Base-by-base conservation (phyloP, 2,113 vertebrate genomes). In the Neopipo cinnamomea region DNA sequence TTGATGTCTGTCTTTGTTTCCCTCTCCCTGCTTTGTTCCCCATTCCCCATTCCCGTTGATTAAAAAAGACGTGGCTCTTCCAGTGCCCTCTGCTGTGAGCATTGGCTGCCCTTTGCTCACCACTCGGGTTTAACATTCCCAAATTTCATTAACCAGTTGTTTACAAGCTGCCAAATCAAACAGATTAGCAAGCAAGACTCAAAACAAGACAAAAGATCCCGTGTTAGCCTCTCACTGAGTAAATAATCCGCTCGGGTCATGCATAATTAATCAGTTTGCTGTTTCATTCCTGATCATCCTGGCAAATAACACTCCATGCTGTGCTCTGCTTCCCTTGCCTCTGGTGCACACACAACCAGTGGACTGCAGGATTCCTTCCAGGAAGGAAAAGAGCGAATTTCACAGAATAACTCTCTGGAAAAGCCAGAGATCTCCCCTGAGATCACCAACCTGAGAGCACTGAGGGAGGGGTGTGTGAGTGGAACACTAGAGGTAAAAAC, bases 231-330 rank as follows among this genome's bases (percentile, higher is more conserved):
- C 95, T 96, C 59, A 30, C 91, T 89, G 96, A 92, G 95, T 96
- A 97, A 97, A 98, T 96, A 96, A 92, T 93, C 95, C 95, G 91
- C 88, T 86, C 49, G 73, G 37, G 78, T 86, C 90, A 92, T 88
- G 85, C 88, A 91, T 95, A 96, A 96, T 97, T 97, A 97, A 97
- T 96, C 95, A 97, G 50, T 89, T 92, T 96, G 94, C 70, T 88
- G 25, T 95, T 98, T 72, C 90, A 75, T 28, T 53, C 67, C 83
- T 42, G 33, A 81, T 88, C 78, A 75, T 95, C 86, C 70, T 73
- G 86, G 83, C 67, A 70, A 79, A 61, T 14, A 93, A 83, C 18
- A 72, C 39, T 9, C 33, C 12, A 5, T 27, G 53, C 61, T 17
- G 37, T 17, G 16, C 76, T 63, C 47, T 53, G 59, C 39, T 85